These are phyloP conservation scores for Pionites leucogaster DNA, from an alignment of 2,113 vertebrate species.

Conservation along the genomic window DNA sequence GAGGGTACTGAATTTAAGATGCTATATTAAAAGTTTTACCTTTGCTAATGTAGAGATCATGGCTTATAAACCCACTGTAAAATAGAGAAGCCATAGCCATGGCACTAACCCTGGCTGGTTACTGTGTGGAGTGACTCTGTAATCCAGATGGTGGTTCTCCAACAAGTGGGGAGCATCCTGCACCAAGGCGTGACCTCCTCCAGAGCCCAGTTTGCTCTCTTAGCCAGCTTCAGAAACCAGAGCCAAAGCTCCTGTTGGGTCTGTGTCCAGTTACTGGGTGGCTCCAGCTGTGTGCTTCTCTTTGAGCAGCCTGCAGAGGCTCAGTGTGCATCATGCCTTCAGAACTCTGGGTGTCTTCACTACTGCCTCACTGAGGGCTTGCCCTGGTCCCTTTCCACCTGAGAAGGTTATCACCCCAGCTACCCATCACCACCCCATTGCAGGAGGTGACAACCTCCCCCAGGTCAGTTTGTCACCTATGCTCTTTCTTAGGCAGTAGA, in stretches of 20 bases:
- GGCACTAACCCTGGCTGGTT: background rate
- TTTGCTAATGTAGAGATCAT: background rate
- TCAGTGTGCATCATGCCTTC: background rate
- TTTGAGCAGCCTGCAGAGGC: background rate
- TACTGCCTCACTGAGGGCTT: background rate
- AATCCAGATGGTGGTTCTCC: background rate
- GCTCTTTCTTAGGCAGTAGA: background rate
- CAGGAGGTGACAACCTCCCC: background rate
- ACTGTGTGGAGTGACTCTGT: background rate
- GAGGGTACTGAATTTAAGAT: background rate
- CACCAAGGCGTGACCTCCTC: fast-evolving
- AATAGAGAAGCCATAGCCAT: background rate
- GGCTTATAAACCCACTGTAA: background rate
- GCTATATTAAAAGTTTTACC: background rate
- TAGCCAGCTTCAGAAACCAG: background rate
- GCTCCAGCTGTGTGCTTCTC: background rate
- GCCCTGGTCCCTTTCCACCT: background rate
- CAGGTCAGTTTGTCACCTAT: too few relatives aligned
- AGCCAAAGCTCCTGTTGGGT: background rate
- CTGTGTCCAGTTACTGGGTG: background rate
- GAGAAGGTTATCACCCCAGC: background rate
- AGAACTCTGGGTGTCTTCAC: background rate
- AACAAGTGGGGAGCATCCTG: background rate
- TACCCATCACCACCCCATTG: background rate
- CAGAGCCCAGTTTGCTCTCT: background rate